Evolutionary conservation across 2,888 invertebrate genomes (phyloP).

Genomic region (Apodemia duryi): DNA sequence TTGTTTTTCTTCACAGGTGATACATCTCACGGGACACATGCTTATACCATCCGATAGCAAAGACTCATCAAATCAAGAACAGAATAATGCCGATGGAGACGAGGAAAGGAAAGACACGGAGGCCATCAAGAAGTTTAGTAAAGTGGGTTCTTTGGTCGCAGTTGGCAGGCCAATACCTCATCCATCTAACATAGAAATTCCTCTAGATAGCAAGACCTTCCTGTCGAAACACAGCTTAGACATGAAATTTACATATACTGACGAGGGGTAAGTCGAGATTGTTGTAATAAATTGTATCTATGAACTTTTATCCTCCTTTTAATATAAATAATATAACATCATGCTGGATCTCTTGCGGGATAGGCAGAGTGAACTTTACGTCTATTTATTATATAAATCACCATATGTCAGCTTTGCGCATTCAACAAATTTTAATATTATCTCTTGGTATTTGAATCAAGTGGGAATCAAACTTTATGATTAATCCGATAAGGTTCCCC

Average conservation of each 20-base stretch:
- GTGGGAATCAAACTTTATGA: no score
- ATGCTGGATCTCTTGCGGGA: no score
- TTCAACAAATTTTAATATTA: no score
- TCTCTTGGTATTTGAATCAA: no score
- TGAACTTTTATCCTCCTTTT: no score
- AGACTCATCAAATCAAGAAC: constrained; percentile 37
- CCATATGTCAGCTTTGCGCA: no score
- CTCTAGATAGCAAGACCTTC: constrained; percentile 93
- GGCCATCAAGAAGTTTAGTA: constrained; percentile 41
- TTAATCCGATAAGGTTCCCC: no score
- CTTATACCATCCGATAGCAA: constrained; percentile 61
- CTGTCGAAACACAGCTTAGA: constrained; percentile 94
- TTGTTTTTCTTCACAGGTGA: constrained; percentile 81
- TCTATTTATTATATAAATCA: no score
- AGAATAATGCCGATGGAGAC: constrained; percentile 38
- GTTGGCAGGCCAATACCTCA: constrained; percentile 92
- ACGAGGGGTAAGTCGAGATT: constrained; percentile 88
- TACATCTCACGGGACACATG: constrained; percentile 92
- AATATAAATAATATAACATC: no score
- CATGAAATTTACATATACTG: constrained; percentile 97
- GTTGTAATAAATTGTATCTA: no score
- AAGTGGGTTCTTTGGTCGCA: constrained; percentile 81
- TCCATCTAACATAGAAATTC: constrained; percentile 95
- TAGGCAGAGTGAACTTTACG: no score
- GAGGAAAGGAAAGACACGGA: constrained; percentile 50